Evolutionary conservation across 2,113 vertebrate species (phyloP), one percentile per base, ranked within the genome.

Genomic region (Thymallus thymallus): DNA sequence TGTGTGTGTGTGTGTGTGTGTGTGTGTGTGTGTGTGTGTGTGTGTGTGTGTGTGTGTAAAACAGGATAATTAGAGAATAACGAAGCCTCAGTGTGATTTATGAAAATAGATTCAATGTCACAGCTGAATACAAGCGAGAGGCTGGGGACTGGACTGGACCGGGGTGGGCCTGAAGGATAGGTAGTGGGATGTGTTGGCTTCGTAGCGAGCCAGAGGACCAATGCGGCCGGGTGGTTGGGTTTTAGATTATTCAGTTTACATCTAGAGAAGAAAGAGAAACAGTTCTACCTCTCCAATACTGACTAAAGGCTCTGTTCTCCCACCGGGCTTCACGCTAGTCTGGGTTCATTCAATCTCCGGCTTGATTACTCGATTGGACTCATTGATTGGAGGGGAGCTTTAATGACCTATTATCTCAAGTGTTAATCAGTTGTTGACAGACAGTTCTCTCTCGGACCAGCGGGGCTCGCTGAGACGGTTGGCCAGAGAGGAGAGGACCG

Each of bases 391-490:
- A 89, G 85, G 85, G 73, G 82, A 88, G 86, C 86, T 87, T 85
- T 92, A 92, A 92, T 91, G 89, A 90, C 90, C 90, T 85, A 88
- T 91, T 91, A 88, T 91, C 88, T 87, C 81, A 82, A 90, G 89
- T 88, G 86, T 91, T 93, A 91, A 91, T 91, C 89, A 92, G 87
- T 81, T 89, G 88, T 86, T 86, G 86, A 88, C 78, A 77, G 84
- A 87, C 85, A 81, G 80, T 68, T 85, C 82, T 79, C 80, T 80
- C 74, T 80, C 81, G 88, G 81, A 79, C 75, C 10, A 74, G 66
- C 74, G 62, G 69, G 56, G 56, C 56, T 60, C 20, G 16, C n/a
- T 60, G 56, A 22, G 46, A 5, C 24, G 13, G 24, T 22, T 7
- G 58, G 58, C 22, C 58, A 10, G 58, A 61, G 48, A 51, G 48